Conservation (phyloP, 2,113 vertebrate genomes). For the Eonycteris spelaea region DNA sequence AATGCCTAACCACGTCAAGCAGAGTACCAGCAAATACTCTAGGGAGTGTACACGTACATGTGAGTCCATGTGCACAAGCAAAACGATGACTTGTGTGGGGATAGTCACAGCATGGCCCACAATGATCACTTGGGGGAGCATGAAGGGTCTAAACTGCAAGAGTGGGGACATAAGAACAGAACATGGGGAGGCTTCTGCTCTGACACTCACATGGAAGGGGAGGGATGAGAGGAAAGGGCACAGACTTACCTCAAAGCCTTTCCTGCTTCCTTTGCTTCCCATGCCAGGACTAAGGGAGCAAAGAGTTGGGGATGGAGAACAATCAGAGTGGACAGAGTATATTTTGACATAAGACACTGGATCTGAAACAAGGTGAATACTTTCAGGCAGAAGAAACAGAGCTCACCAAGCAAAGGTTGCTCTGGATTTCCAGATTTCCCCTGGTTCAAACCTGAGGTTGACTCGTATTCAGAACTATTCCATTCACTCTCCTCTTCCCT, state of each 20-base stretch:
- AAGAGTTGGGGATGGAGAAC: neutral
- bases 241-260: neutral
- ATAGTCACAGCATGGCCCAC: neutral
- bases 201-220: accelerated
- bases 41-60: neutral
- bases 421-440: neutral
- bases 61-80: too few relatives aligned
- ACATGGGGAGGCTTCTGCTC: neutral
- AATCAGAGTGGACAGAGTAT: neutral
- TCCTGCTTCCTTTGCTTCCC: neutral
- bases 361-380: neutral
- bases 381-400: neutral
- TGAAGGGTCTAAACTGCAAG: neutral
- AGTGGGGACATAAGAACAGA: accelerated
- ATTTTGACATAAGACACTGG: neutral
- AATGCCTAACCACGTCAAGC: neutral
- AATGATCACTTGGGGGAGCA: accelerated
- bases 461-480: neutral
- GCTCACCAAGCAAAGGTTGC: neutral
- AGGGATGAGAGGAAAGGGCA: neutral
- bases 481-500: neutral
- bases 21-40: neutral
- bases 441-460: neutral
- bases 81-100: neutral
- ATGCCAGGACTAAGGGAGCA: neutral